Base-by-base conservation (phyloP, 1,140 invertebrate genomes). In the Dendrolimus punctatus region DNA sequence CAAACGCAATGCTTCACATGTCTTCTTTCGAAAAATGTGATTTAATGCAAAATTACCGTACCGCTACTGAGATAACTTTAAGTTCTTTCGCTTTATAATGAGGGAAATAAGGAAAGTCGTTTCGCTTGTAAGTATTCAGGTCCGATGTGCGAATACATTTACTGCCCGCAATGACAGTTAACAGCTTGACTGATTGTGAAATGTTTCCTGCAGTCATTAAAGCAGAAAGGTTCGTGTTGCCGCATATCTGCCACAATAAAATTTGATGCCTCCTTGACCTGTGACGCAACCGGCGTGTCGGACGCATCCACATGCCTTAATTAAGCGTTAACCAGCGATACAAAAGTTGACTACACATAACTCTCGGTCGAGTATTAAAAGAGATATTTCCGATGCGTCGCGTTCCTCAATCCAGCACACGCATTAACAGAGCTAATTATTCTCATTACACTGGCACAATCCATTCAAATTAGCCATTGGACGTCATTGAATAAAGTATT, bases 391-490 rank as follows among this genome's bases (percentile, higher is more conserved):
- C 23, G 23, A 23, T 23, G 23, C 3, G 45, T 61, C 53, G 62
- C 60, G 50, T 47, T 56, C 36, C 39, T 49, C 41, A 44, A 40
- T 49, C 49, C 49, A 48, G 42, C 48, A 49, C 49, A 51, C 55
- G 55, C 60, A 74, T 71, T 72, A 71, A 73, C 59, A 70, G 51
- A 72, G 75, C 75, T 86, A 86, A 84, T 85, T 85, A 85, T 86
- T 86, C 73, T 73, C 68, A 84, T 80, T 81, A 80, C 80, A 77
- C 60, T 55, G 58, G 73, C 71, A 80, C 68, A 74, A 82, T 80
- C 74, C 82, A 83, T 86, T 84, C 76, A 84, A 84, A 84, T 86
- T 84, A 83, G 79, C 77, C 71, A 80, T 80, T 64, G 69, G 73
- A 77, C 65, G 76, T 76, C 66, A 66, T 72, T 80, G 79, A 85